phyloP scores from a whole-genome alignment of 37 sponge, comb jelly and placozoan species.

The Theonella swinhoei region DNA sequence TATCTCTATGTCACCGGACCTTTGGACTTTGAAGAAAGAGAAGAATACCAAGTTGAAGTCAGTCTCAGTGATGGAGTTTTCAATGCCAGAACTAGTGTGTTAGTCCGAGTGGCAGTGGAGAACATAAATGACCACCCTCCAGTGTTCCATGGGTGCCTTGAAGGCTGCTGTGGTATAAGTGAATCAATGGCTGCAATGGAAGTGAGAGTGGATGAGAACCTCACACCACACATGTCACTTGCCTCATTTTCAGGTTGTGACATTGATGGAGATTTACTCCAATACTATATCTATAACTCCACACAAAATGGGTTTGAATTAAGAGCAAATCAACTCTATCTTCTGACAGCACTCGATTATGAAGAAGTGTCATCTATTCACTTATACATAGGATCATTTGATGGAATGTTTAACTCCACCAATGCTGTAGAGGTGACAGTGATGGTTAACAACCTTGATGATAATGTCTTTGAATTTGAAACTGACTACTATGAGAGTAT shows the following conservation, averaged over 20 bases:
- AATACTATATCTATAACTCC: conserved; percentile 9
- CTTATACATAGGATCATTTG: conserved; percentile 10
- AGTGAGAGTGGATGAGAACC: conserved; percentile 36
- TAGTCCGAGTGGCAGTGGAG: conserved; percentile 11
- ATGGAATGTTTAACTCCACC: conserved; percentile 28
- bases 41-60: conserved; percentile 20
- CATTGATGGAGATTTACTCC: conserved; percentile 36
- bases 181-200: not conserved
- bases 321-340: not conserved
- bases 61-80: conserved; percentile 49
- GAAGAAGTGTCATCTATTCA: not conserved
- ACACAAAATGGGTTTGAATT: not conserved
- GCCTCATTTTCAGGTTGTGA: conserved; percentile 40
- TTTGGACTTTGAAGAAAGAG: conserved; percentile 48
- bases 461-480: conserved; percentile 47
- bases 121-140: conserved; percentile 57
- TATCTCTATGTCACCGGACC: conserved; percentile 37
- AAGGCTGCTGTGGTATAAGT: conserved; percentile 34
- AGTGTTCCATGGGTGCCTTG: conserved; percentile 40
- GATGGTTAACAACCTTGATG: conserved; percentile 38
- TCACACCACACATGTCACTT: conserved; percentile 12
- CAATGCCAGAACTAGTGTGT: conserved; percentile 17
- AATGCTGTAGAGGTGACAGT: conserved; percentile 21
- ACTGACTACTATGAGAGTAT: conserved; percentile 13
- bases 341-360: conserved; percentile 44